Base-by-base conservation (phyloP, 1,140 invertebrate species). In the Adoxophyes honmai region DNA sequence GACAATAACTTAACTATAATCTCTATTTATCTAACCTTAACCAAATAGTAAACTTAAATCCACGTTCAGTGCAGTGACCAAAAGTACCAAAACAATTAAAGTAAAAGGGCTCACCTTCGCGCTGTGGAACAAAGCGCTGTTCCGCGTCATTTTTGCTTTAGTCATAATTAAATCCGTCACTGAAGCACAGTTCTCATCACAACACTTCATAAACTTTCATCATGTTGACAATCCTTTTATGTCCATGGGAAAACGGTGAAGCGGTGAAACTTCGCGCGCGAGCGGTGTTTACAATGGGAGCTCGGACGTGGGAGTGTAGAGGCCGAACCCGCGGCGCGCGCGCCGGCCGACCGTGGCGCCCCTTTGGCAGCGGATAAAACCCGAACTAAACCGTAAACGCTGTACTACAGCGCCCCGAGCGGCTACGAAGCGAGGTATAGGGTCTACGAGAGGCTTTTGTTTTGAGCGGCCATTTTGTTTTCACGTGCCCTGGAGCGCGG, bases 81-180 rank as follows among this genome's bases (percentile, higher is more conserved):
- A 53, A 9, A 39, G 48, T n/a, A 54, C 44, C 10, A 55, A 60
- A 54, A 28, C 7, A 42, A 14, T 58, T 52, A 39, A 53, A 60
- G 42, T 52, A 60, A 28, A 55, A 62, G 61, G 59, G 42, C 82
- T 78, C 59, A 88, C 86, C 81, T 86, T 88, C 8, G 83, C 83
- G 57, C 85, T 86, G 64, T 88, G 85, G 61, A 75, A 88, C 11
- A 88, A 71, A 56, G 85, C 85, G 65, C 86, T 88, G 59, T 71
- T 80, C 52, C 72, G 66, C 15, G 72, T 78, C 51, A 78, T 68
- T 62, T 88, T 88, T 11, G 82, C 69, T 64, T 88, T 88, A 16
- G 86, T 86, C 86, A 88, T 88, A 54, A 42, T 66, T 34, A 59
- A 78, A 77, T 76, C 75, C 73, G 57, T 71, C 68, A 72, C 72